Evolutionary conservation across 2,888 invertebrate species (phyloP), one percentile per base, ranked within the genome.

Genomic region (Patella pellucida): DNA sequence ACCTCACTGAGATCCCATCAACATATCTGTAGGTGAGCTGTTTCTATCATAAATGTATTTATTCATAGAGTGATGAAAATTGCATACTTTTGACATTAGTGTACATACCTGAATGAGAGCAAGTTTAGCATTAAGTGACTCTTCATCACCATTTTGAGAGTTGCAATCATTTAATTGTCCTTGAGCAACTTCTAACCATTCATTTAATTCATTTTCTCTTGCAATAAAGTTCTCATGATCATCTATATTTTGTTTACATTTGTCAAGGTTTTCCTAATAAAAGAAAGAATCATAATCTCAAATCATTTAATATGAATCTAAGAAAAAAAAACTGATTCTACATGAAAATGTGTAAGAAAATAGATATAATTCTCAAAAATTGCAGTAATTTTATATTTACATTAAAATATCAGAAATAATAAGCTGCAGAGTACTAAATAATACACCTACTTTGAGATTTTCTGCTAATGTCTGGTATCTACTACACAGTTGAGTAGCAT

Each of bases 111-210:
- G 77, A 16, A 89, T 79, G 19, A 83, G 83, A 50, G 84, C 85
- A 14, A 90, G 86, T 74, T 86, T 87, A 7, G 89, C 89, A 81
- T 92, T 91, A 56, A 97, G 91, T 15, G 95, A 94, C 71, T 94
- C 94, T 79, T 96, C 93, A 88, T 97, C 97, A 1, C 96, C 97
- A 3, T 96, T 95, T 78, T 96, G 94, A 90, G 96, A 95, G 84
- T 95, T 94, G 89, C 94, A 94, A n/a, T 85, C 83, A 52, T 84
- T 81, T 50, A 97, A 91, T 83, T 96, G 95, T 69, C 93, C 93
- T 71, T 95, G 94, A 88, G 95, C 94, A 12, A 93, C 92, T 70
- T 94, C 93, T 12, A 97, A 92, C 94, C 95, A 96, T 72, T 93
- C 93, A 76, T 95, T 92, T 90, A 96, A 95, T 51, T 93, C 92